These are phyloP conservation scores for Smittia aterrima DNA, from an alignment of 2,888 invertebrate species.

Conservation along the genomic window DNA sequence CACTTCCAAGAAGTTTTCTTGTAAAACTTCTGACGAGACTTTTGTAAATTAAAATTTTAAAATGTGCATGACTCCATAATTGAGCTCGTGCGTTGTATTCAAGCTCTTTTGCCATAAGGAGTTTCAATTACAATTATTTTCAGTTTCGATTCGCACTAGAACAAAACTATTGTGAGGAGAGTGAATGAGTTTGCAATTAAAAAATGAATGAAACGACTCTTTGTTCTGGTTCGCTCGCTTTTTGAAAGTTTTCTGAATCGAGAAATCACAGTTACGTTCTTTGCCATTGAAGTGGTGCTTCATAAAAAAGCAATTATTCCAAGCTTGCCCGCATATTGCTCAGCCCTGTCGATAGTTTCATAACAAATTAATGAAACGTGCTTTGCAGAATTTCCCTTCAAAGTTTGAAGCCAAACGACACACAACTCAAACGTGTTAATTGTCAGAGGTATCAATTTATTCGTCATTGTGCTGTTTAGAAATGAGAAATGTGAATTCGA, in stretches of 20 bases:
- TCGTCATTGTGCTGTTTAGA: neutral
- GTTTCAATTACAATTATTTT: neutral
- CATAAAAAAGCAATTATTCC: too few relatives aligned
- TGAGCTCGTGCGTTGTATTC: neutral
- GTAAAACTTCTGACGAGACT: neutral
- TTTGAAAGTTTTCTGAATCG: neutral
- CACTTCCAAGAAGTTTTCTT: constrained; percentile 22
- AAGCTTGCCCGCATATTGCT: too few relatives aligned
- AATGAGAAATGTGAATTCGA: neutral
- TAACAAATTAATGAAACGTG: too few relatives aligned
- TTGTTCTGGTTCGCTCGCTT: neutral
- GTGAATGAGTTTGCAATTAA: constrained; percentile 3
- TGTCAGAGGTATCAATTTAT: constrained; percentile 11
- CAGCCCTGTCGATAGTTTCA: too few relatives aligned
- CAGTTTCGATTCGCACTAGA: neutral
- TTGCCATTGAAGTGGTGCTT: neutral
- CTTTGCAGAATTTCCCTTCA: too few relatives aligned
- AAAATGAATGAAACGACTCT: neutral
- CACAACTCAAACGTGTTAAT: constrained; percentile 21
- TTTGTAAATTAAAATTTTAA: neutral
- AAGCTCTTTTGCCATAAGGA: neutral
- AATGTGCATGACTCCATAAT: neutral
- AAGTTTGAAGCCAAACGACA: too few relatives aligned
- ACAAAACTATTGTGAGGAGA: constrained; percentile 3
- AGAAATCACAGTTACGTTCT: neutral